phyloP scores from a whole-genome alignment of 2,113 vertebrate species.

The Semnopithecus entellus region DNA sequence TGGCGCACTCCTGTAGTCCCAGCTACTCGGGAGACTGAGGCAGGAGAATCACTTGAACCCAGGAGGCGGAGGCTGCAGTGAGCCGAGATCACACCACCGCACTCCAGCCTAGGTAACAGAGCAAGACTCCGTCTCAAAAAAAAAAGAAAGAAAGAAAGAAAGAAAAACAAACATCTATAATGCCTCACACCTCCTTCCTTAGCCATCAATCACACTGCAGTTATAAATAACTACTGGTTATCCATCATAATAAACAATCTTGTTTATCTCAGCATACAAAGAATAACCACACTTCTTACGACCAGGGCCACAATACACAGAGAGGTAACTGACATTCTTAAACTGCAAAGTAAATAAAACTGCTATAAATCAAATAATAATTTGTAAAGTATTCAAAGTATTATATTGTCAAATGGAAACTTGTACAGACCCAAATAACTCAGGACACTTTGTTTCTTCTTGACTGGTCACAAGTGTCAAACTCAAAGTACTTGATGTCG shows the following conservation, averaged over 20 bases:
- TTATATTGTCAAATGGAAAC: background rate
- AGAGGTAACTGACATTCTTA: background rate
- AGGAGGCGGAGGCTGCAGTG: too few relatives aligned
- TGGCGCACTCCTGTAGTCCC: too few relatives aligned
- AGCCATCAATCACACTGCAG: background rate
- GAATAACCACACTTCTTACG: background rate
- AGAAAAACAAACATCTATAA: background rate
- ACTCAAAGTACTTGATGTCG: background rate
- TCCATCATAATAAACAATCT: background rate
- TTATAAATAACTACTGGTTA: background rate
- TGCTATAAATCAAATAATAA: background rate
- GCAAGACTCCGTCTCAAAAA: too few relatives aligned
- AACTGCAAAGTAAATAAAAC: constrained; percentile 19
- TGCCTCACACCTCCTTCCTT: background rate
- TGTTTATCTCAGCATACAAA: background rate
- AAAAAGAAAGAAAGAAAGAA: background rate
- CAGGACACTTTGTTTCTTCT: background rate
- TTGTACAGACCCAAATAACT: background rate
- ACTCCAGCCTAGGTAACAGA: too few relatives aligned
- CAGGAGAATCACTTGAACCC: too few relatives aligned
- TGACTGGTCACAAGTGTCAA: background rate
- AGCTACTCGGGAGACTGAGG: too few relatives aligned
- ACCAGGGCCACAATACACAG: background rate
- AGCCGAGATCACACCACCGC: too few relatives aligned
- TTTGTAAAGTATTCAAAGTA: background rate